Evolutionary conservation across 53 echinoderm and acorn worm genomes (phyloP), one percentile per base, ranked within the genome.

Genomic region (Apostichopus leukothele): DNA sequence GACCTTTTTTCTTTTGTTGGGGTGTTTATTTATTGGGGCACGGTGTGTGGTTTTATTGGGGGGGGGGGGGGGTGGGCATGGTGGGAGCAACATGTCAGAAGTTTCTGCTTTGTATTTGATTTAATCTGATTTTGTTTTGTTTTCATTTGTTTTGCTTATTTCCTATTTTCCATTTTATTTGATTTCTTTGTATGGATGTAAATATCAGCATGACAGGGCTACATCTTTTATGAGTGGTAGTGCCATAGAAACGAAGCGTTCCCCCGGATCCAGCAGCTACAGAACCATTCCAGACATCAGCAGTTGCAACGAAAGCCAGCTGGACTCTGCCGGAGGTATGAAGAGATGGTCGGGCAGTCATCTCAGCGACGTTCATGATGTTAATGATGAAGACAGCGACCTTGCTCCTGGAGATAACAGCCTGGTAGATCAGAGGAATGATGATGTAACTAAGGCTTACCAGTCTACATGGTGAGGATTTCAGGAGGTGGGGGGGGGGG

Each of bases 241-340:
- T 51, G 88, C 53, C 0, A 20, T 75, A 9, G 84, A 60, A 21
- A 86, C 50, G 10, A 86, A 86, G 73, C 73, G 6, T 6, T 86
- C 86, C 54, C 86, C 73, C 7, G 88, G 55, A 16, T 74, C 88
- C 0, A 95, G 98, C 89, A 95, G 92, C 39, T 88, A 90, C 27
- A 78, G 89, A 9, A 94, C 94, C 9, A 67, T 93, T 5, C 91
- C 92, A 20, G 91, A 99, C 66, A 88, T 99, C 78, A 95, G 95
- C 86, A 96, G 93, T 83, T 92, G 92, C 53, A 60, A 92, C 9
- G 99, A 99, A 76, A 99, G 96, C 67, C 92, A 92, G 74, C 83
- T 99, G 75, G 94, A 93, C 78, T 99, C 99, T n/a, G 99, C 99
- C 4, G 96, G 96, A 12, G 94, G 90, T 53, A 80, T 95, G 79